Percentiles rank a stretch among this genome's conserved stretches.
Conservation (phyloP, 2,113 vertebrate species). For the Boleophthalmus pectinirostris region DNA sequence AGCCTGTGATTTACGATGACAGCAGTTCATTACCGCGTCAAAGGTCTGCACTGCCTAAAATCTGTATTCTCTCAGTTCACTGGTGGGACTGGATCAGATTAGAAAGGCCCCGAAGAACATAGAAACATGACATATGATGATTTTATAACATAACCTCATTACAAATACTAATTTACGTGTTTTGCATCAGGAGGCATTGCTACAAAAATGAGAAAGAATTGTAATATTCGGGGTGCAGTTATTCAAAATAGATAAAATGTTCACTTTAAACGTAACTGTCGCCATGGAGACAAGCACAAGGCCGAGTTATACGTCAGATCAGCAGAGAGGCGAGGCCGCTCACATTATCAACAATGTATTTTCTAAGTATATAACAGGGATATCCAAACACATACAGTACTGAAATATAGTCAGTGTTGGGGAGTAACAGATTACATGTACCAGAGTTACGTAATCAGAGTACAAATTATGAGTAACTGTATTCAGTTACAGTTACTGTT, state of each 20-base stretch:
- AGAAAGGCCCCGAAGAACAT: neutral
- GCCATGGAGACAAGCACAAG: no score
- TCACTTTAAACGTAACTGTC: no score
- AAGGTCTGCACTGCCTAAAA: constrained; percentile 6
- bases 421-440: no score
- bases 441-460: no score
- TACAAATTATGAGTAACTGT: no score
- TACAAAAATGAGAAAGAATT: neutral
- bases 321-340: no score
- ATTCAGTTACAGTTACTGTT: no score
- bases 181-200: neutral
- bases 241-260: neutral
- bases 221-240: neutral
- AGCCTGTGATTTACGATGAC: constrained; percentile 29
- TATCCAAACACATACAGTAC: no score
- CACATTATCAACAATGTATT: no score
- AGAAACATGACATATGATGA: neutral
- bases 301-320: no score
- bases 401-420: no score
- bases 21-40: constrained; percentile 34
- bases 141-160: neutral
- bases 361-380: no score
- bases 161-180: neutral
- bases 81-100: neutral
- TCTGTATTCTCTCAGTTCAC: neutral